These are phyloP conservation scores for Tuberolachnus salignus DNA, from an alignment of 2,888 invertebrate genomes.

Conservation along the genomic window DNA sequence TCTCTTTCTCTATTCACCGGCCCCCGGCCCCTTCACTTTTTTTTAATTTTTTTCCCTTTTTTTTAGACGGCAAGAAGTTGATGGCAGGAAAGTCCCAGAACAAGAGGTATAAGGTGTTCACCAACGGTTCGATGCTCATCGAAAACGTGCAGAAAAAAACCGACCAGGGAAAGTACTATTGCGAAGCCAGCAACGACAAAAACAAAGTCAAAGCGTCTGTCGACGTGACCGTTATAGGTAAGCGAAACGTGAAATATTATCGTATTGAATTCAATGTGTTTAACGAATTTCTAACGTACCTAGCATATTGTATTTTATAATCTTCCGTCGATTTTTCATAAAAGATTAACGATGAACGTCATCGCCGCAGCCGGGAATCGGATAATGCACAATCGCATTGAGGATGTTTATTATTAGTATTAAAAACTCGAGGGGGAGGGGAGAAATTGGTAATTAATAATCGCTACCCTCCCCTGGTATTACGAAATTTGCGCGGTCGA, in stretches of 20 bases:
- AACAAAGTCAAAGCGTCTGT: conserved; percentile 61
- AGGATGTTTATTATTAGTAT: too few relatives aligned
- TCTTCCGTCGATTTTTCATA: background rate
- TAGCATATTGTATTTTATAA: too few relatives aligned
- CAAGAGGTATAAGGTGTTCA: conserved; percentile 64
- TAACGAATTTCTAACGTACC: too few relatives aligned
- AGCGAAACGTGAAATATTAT: conserved; percentile 7
- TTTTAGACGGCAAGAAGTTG: conserved; percentile 59
- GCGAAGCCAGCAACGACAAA: conserved; percentile 64
- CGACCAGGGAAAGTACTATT: conserved; percentile 65
- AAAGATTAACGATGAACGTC: background rate
- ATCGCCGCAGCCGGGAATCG: too few relatives aligned
- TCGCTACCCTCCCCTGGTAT: too few relatives aligned
- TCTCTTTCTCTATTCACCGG: background rate
- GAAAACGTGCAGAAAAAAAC: conserved; percentile 63
- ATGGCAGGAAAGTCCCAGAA: conserved; percentile 62
- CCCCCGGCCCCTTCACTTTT: conserved; percentile 8
- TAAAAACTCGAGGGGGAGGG: too few relatives aligned
- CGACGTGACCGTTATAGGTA: conserved; percentile 62
- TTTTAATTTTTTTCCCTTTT: conserved; percentile 5
- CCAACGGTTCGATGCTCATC: conserved; percentile 64
- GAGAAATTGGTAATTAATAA: too few relatives aligned
- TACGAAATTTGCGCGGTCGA: background rate
- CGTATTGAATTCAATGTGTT: too few relatives aligned
- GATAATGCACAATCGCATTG: too few relatives aligned